Evolutionary conservation across 2,888 invertebrate genomes (phyloP).

Genomic region (Cheilosia soror): DNA sequence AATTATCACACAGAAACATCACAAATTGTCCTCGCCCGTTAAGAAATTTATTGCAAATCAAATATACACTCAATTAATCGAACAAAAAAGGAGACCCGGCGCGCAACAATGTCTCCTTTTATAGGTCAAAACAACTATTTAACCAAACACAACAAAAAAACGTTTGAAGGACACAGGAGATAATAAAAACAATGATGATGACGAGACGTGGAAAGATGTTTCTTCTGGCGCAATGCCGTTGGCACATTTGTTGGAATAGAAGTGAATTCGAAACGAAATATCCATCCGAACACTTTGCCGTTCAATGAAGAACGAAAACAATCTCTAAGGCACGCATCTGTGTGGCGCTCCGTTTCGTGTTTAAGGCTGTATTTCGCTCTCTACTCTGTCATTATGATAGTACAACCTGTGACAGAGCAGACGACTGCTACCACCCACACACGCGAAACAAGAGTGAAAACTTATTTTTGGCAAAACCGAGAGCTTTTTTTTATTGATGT

Average conservation of each 20-base stretch:
- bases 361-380: conserved; percentile 51
- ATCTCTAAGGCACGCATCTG: conserved; percentile 41
- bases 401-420: conserved; percentile 15
- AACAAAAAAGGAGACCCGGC: conserved; percentile 13
- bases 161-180: conserved; percentile 19
- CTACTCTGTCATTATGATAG: conserved; percentile 41
- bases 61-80: conserved; percentile 28
- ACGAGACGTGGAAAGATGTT: not conserved
- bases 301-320: conserved; percentile 42
- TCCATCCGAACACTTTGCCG: conserved; percentile 38
- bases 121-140: conserved; percentile 12
- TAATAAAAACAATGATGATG: conserved; percentile 7
- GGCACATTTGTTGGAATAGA: conserved; percentile 12
- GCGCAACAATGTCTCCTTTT: conserved; percentile 14
- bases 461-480: conserved; percentile 67
- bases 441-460: conserved; percentile 36
- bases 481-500: conserved; percentile 54
- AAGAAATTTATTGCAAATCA: not conserved
- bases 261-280: conserved; percentile 28
- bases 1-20: conserved; percentile 29
- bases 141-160: conserved; percentile 12
- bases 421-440: conserved; percentile 42
- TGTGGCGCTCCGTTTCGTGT: conserved; percentile 28
- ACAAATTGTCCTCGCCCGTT: not conserved
- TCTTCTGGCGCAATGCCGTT: conserved; percentile 4